These are phyloP conservation scores for Clistopyga incitator DNA, from an alignment of 2,888 invertebrate genomes.

Conservation along the genomic window DNA sequence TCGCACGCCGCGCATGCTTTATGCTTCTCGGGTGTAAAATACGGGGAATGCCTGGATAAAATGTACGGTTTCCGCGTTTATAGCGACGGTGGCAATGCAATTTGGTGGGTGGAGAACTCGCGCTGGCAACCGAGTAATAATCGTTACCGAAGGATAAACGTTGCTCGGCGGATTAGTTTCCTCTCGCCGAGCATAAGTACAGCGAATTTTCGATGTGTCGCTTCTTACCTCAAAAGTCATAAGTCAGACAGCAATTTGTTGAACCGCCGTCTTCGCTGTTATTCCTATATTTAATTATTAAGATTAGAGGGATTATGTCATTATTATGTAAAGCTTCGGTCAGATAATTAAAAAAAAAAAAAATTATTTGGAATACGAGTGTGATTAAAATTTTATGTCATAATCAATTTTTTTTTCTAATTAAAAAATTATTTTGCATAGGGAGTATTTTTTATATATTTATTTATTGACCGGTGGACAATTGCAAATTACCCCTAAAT, in stretches of 20 bases:
- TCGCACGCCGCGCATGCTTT: conserved; percentile 34
- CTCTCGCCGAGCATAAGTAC: not conserved
- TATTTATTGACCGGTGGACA: no score
- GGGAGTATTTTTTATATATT: no score
- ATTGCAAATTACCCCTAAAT: no score
- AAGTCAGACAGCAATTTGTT: conserved; percentile 45
- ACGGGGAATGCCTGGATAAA: conserved; percentile 55
- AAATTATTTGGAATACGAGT: no score
- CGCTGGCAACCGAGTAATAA: conserved; percentile 28
- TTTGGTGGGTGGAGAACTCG: not conserved
- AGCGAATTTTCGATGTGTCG: conserved; percentile 31
- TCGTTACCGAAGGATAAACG: conserved; percentile 49
- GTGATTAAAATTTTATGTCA: no score
- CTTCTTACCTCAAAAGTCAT: conserved; percentile 12
- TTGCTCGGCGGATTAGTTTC: conserved; percentile 10
- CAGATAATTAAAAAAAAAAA: no score
- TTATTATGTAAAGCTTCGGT: no score
- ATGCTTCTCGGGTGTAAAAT: conserved; percentile 60
- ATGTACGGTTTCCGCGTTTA: conserved; percentile 41
- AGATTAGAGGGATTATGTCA: no score
- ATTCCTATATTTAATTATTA: no score
- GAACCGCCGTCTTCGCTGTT: not conserved
- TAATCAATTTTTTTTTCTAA: no score
- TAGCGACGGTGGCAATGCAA: conserved; percentile 31
- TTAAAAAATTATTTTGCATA: no score